Conservation (phyloP, 2,888 invertebrate species). For the Hirudinaria manillensis region DNA sequence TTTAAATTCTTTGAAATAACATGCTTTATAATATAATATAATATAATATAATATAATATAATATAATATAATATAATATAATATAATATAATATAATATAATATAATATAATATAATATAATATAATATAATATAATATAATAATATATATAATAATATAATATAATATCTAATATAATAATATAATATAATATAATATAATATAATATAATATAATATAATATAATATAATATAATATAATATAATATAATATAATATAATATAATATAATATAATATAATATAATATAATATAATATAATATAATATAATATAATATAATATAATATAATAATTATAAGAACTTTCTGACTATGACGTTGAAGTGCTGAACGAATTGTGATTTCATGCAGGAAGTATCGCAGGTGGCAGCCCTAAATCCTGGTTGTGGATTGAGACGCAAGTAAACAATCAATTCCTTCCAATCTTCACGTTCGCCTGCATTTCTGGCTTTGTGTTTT, state of each 20-base stretch:
- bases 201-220: no score
- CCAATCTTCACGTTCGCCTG: neutral
- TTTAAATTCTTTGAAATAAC: neutral
- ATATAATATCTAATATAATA: no score
- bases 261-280: no score
- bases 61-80: neutral
- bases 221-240: no score
- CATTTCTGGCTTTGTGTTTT: no score
- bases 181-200: no score
- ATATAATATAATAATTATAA: no score
- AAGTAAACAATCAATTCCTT: slow-evolving; percentile 8
- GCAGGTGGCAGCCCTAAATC: slow-evolving; percentile 17
- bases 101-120: neutral
- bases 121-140: no score
- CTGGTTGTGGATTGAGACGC: neutral
- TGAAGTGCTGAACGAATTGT: slow-evolving; percentile 16
- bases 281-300: no score
- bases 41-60: neutral
- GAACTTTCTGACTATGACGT: slow-evolving; percentile 28
- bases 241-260: no score
- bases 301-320: no score
- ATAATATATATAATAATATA: no score
- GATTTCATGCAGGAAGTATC: slow-evolving; percentile 13
- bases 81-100: neutral
- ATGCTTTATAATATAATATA: neutral